Base-by-base conservation (phyloP, 2,888 invertebrate genomes). In the Sinentomon sp. region DNA sequence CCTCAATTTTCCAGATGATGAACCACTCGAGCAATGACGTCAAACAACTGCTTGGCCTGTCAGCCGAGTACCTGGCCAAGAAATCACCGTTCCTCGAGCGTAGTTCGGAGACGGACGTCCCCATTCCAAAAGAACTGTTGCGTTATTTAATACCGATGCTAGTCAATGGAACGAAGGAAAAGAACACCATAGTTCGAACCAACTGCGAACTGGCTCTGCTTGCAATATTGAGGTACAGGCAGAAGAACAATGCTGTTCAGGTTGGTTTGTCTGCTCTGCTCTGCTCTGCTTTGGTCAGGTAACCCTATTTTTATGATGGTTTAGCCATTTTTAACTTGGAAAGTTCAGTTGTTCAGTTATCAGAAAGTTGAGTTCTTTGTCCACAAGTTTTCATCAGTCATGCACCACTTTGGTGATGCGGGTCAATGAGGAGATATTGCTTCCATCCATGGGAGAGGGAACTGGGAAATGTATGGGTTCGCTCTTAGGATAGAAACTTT, bases 131-230 rank as follows among this genome's bases (percentile, higher is more conserved):
- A 10, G 75, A 76, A 43, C 56, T 80, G 41, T 59, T 78, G 41
- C 75, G 69, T 50, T 58, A 69, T 31, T 56, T 82, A 40, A 60
- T 92, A 42, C 87, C 92, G 1, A 77, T 80, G 57, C 60, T 94
- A 44, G 89, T 94, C 32, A 94, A 89, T 59, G 94, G 94, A 40
- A 87, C 89, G 37, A 92, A 92, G 60, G 94, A 94, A 59, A 92
- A 89, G 59, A 92, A 92, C 57, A 70, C 80, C 29, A 76, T 80
- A 50, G 92, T 94, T 25, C 76, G 82, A 53, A 74, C 80, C 24
- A 80, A 82, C 57, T 77, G 87, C 24, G 94, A 94, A 62, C 66
- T 76, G 40, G 87, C 89, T 6, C 62, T 94, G 30, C 68, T 89
- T 29, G 68, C 77, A 31, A 64, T 89, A 42, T 63, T 94, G 42